Percentiles rank a stretch among this genome's conserved stretches.
phyloP scores from a whole-genome alignment of 1,140 invertebrate species.

The honey bee (Apis mellifera) region DNA sequence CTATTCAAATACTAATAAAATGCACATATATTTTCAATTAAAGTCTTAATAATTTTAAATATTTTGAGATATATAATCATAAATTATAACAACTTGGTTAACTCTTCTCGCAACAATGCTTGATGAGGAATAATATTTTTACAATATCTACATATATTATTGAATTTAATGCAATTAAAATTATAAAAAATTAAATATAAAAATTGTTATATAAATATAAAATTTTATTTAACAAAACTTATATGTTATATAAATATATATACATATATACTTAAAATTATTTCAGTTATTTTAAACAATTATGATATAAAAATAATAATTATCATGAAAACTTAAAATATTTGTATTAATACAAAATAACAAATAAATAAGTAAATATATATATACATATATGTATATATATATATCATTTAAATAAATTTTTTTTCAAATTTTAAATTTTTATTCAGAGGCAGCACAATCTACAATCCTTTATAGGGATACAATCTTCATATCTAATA shows the following conservation, averaged over 20 bases:
- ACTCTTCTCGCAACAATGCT: background rate
- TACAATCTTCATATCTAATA: slow-evolving; percentile 1
- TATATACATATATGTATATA: background rate
- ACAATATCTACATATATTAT: background rate
- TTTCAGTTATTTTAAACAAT: background rate
- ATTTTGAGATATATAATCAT: background rate
- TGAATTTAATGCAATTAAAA: background rate
- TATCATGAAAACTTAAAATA: background rate
- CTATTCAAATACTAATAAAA: background rate
- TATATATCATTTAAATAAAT: background rate
- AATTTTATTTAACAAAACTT: background rate
- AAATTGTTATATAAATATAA: too few relatives aligned
- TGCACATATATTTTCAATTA: background rate
- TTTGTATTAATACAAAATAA: background rate
- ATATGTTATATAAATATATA: too few relatives aligned
- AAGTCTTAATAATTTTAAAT: background rate
- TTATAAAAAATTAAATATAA: background rate
- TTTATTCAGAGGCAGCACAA: slow-evolving; percentile 8
- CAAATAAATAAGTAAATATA: background rate
- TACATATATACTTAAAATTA: too few relatives aligned
- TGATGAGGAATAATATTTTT: background rate
- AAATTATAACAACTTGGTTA: background rate
- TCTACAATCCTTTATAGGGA: background rate
- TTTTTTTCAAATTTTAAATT: background rate
- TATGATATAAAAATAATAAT: background rate